phyloP scores from a whole-genome alignment of 2,797 vertebrate genomes.

The Rhinoraja longicauda region DNA sequence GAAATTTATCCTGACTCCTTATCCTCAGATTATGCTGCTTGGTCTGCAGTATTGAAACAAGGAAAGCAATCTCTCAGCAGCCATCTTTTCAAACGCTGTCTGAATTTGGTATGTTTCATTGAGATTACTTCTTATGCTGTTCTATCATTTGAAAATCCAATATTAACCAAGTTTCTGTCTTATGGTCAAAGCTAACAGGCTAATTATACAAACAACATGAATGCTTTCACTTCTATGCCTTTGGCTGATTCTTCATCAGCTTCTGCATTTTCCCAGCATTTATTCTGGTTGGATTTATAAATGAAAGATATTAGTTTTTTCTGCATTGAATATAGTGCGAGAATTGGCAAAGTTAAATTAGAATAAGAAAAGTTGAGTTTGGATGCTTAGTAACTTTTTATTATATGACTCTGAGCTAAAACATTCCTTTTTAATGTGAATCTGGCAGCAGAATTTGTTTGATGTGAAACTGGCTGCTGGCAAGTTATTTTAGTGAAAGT shows the following conservation, averaged over 20 bases:
- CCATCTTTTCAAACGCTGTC: no score
- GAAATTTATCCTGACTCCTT: no score
- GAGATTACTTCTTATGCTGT: no score
- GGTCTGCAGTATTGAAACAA: no score
- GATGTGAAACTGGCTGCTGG: constrained; percentile 21
- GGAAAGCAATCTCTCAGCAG: no score
- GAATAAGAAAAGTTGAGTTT: neutral
- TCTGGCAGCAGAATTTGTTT: constrained; percentile 32
- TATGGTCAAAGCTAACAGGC: neutral
- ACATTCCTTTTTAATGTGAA: neutral
- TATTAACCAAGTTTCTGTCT: neutral
- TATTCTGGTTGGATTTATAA: neutral
- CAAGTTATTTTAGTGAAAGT: constrained; percentile 19
- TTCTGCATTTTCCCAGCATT: neutral
- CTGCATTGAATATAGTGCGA: neutral
- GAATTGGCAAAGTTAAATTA: neutral
- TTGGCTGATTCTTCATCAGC: neutral
- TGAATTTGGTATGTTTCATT: no score
- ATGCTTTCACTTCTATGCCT: neutral
- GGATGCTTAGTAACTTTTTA: constrained; percentile 1
- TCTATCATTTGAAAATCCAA: neutral
- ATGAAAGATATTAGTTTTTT: neutral
- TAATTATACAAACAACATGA: neutral
- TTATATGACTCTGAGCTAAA: neutral
- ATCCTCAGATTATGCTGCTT: no score